Evolutionary conservation across 2,113 vertebrate species (phyloP).

Genomic region (Ranitomeya imitator): DNA sequence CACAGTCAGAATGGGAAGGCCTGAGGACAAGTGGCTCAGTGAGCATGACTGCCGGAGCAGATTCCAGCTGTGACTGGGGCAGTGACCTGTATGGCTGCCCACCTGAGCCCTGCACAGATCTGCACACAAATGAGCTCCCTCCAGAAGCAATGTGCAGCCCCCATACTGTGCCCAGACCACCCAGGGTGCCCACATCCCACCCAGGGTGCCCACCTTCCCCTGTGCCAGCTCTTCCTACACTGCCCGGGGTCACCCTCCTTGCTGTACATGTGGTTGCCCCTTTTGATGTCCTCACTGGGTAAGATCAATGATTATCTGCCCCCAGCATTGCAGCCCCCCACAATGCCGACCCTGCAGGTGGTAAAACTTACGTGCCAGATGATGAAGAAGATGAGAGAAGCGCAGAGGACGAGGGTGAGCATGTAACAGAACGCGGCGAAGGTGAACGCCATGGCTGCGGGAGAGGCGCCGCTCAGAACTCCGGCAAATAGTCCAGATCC

Average conservation of each 20-base stretch:
- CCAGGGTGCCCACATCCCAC: not conserved
- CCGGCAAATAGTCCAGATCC: not conserved
- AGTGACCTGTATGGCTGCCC: slow-evolving; percentile 32
- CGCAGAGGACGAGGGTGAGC: slow-evolving; percentile 90
- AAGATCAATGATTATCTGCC: not conserved
- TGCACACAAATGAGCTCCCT: not conserved
- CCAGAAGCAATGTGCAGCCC: too few species aligned
- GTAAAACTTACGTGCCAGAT: slow-evolving; percentile 90
- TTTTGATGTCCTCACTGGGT: too few species aligned
- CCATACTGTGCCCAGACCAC: not conserved
- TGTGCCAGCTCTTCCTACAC: not conserved
- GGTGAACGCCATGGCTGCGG: slow-evolving; percentile 84
- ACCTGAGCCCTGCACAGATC: slow-evolving; percentile 41
- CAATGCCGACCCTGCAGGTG: not conserved
- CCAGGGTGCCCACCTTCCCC: not conserved
- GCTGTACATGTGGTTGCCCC: too few species aligned
- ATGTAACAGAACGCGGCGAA: slow-evolving; percentile 97
- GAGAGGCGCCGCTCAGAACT: too few species aligned
- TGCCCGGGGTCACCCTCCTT: not conserved
- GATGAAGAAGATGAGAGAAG: slow-evolving; percentile 93
- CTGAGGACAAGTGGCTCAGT: slow-evolving; percentile 3
- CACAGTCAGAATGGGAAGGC: not conserved
- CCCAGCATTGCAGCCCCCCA: not conserved
- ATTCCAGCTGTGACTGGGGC: slow-evolving; percentile 33
- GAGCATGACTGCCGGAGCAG: slow-evolving; percentile 17